Evolutionary conservation across 2,888 invertebrate genomes (phyloP).

Genomic region (Tricholauxania praeusta): DNA sequence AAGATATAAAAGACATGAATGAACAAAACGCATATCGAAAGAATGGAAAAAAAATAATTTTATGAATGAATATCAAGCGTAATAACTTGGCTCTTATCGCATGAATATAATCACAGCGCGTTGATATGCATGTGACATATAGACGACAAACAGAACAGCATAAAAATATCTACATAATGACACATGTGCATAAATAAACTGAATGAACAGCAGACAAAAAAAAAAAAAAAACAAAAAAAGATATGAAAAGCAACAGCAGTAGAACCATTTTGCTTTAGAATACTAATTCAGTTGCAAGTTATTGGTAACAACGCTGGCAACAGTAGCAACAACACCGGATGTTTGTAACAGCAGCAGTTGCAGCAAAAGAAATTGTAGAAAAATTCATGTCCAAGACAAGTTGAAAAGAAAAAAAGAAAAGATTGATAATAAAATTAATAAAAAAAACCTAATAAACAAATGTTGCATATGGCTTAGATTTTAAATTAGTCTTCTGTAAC

Average conservation of each 20-base stretch:
- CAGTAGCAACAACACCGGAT: conserved; percentile 19
- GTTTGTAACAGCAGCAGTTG: conserved; percentile 10
- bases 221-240: conserved; percentile 8
- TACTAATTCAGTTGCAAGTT: conserved; percentile 35
- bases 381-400: background rate
- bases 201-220: background rate
- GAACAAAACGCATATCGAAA: conserved; percentile 7
- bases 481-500: background rate
- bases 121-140: conserved; percentile 1
- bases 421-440: conserved; percentile 32
- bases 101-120: background rate
- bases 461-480: conserved; percentile 28
- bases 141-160: background rate
- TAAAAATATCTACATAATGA: conserved; percentile 3
- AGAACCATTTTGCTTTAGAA: conserved; percentile 26
- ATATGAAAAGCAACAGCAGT: conserved; percentile 13
- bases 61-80: conserved; percentile 12
- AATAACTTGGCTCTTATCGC: conserved; percentile 25
- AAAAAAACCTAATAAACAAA: background rate
- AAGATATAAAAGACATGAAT: conserved; percentile 13
- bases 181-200: conserved; percentile 25
- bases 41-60: background rate
- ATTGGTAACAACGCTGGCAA: conserved; percentile 24
- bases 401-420: conserved; percentile 3
- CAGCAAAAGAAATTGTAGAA: no score